Conservation (phyloP, 2,797 vertebrate genomes). For the Enteromius radiatus region DNA sequence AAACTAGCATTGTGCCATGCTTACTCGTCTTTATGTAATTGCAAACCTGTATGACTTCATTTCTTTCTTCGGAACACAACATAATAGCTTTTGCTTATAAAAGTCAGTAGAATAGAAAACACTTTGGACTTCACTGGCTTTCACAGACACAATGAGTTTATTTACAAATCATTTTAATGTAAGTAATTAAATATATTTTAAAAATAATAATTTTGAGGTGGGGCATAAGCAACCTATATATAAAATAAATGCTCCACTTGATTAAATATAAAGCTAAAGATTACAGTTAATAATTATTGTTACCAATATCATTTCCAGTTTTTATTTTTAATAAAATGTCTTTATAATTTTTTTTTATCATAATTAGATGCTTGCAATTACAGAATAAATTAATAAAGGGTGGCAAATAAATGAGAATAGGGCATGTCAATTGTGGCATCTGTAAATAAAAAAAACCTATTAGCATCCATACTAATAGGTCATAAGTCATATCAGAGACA, state of each 20-base stretch:
- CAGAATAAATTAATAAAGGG: constrained; percentile 1
- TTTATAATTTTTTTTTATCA: background rate
- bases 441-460: background rate
- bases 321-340: background rate
- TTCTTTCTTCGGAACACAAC: background rate
- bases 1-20: background rate
- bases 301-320: background rate
- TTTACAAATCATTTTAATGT: background rate
- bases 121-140: background rate
- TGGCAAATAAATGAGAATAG: background rate
- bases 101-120: background rate
- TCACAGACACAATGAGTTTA: background rate
- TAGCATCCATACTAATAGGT: background rate
- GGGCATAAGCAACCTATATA: no score
- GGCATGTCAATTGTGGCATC: background rate
- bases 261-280: background rate
- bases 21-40: background rate
- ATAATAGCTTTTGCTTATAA: background rate
- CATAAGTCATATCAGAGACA: background rate
- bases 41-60: background rate
- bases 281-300: background rate
- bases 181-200: constrained; percentile 1
- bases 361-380: background rate
- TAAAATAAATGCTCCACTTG: background rate
- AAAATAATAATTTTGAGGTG: background rate